phyloP scores from a whole-genome alignment of 2,888 invertebrate genomes.

The Drosophila pseudotakahashii region DNA sequence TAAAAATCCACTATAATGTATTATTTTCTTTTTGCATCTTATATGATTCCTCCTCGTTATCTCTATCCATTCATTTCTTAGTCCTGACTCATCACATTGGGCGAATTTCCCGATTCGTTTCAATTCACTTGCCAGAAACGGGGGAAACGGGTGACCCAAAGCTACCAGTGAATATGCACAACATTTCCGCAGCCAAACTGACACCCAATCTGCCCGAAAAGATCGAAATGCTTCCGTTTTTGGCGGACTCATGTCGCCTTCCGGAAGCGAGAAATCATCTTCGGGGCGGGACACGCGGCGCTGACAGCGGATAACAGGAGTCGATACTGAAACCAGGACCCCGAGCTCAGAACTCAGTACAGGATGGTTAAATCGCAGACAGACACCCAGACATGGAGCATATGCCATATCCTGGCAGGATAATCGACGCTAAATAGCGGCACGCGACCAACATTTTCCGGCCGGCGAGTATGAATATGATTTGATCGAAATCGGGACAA shows the following conservation, averaged over 20 bases:
- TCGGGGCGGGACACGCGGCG: slow-evolving; percentile 35
- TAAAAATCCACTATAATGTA: not conserved
- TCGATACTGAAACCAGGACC: not conserved
- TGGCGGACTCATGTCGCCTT: slow-evolving; percentile 5
- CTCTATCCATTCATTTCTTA: not conserved
- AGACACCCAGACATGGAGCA: slow-evolving; percentile 63
- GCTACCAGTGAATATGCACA: slow-evolving; percentile 22
- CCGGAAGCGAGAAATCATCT: slow-evolving; percentile 47
- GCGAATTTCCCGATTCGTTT: not conserved
- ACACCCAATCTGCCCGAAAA: slow-evolving; percentile 28
- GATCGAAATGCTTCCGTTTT: slow-evolving; percentile 37
- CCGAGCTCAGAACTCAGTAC: slow-evolving; percentile 9
- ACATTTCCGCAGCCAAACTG: slow-evolving; percentile 35
- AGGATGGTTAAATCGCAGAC: slow-evolving; percentile 19
- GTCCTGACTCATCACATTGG: slow-evolving; percentile 21
- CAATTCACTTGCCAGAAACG: slow-evolving; percentile 15
- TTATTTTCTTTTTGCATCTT: not conserved
- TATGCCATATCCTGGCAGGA: slow-evolving; percentile 80
- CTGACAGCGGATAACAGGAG: slow-evolving; percentile 42
- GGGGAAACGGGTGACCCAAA: slow-evolving; percentile 5
- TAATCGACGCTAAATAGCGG: slow-evolving; percentile 84
- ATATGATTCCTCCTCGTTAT: not conserved
- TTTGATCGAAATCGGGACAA: slow-evolving; percentile 60
- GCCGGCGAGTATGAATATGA: slow-evolving; percentile 59
- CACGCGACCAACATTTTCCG: slow-evolving; percentile 82